Percentiles rank a stretch among this genome's conserved stretches.
Conservation (phyloP, 2,113 vertebrate genomes). For the Xenopus laevis region DNA sequence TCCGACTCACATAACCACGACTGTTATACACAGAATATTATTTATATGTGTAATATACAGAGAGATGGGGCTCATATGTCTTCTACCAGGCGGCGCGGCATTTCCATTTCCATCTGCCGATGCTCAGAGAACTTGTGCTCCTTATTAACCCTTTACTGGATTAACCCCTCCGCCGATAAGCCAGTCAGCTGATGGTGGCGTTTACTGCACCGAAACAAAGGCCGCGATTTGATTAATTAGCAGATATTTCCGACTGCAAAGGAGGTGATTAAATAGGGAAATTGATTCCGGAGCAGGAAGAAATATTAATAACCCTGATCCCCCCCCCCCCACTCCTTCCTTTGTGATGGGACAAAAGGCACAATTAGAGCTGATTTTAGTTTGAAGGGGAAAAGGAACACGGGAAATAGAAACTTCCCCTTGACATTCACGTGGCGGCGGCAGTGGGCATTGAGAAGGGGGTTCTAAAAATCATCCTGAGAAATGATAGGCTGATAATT, state of each 20-base stretch:
- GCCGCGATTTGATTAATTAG: conserved; percentile 7
- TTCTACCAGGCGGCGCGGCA: too few species aligned
- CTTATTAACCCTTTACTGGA: too few species aligned
- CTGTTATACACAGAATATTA: too few species aligned
- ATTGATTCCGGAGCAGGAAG: conserved; percentile 4
- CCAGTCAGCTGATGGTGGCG: too few species aligned
- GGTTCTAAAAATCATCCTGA: not conserved
- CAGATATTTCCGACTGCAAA: conserved; percentile 14
- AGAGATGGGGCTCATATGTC: too few species aligned
- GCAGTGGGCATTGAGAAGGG: not conserved
- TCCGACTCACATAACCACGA: too few species aligned
- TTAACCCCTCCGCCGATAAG: too few species aligned
- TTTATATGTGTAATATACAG: too few species aligned
- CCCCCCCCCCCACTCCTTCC: too few species aligned
- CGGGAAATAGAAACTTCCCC: not conserved
- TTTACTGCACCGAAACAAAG: conserved; percentile 6
- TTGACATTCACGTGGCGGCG: conserved; percentile 6
- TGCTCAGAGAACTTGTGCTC: too few species aligned
- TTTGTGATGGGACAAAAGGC: conserved; percentile 7
- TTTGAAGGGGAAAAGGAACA: not conserved
- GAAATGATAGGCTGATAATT: not conserved
- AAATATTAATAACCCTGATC: conserved; percentile 24
- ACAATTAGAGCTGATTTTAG: conserved; percentile 35
- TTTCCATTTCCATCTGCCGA: too few species aligned
- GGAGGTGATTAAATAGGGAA: conserved; percentile 20